Base-by-base conservation (phyloP, 2,113 vertebrate genomes). In the Laterallus jamaicensis region DNA sequence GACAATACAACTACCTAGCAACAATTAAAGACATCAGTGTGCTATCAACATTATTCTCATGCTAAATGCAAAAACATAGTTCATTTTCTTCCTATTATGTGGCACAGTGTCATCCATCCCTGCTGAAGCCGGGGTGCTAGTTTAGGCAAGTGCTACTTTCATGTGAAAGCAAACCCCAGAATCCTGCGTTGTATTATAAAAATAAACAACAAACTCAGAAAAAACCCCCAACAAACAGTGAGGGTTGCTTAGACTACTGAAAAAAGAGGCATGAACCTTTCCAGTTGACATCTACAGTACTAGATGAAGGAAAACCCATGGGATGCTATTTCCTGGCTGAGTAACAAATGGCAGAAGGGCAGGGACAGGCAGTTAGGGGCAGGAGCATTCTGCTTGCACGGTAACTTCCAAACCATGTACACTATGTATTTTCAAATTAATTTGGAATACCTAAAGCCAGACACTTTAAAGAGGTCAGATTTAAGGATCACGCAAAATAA, bases 331-430 rank as follows among this genome's bases (percentile, higher is more conserved):
- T 86, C 55, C 60, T 62, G 59, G 74, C 85, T 82, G 35, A 39
- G 85, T 1, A 75, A 71, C 93, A 88, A 32, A 70, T 85, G 94
- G 62, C 79, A 84, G 82, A n/a, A 92, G 86, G 86, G 67, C 82
- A 95, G 62, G 52, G 60, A 56, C 22, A 71, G 73, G 42, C 69
- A 87, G 64, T 8, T 21, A 10, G n/a, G 74, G 76, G 84, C 87
- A 86, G 55, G 0, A 37, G 40, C 9, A 70, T 59, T 85, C 91
- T 93, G 79, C 85, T 63, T 70, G n/a, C 66, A 87, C 47, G 4
- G 3, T 47, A 17, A 55, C 66, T 50, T 91, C 42, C 62, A 86
- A 74, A 50, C 3, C n/a, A 42, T n/a, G 16, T 0, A 2, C 2
- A 42, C 16, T 29, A 42, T 13, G 22, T 5, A n/a, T 75, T 90